Conservation (phyloP, 2,113 vertebrate genomes). For the Melanocharis versteri region DNA sequence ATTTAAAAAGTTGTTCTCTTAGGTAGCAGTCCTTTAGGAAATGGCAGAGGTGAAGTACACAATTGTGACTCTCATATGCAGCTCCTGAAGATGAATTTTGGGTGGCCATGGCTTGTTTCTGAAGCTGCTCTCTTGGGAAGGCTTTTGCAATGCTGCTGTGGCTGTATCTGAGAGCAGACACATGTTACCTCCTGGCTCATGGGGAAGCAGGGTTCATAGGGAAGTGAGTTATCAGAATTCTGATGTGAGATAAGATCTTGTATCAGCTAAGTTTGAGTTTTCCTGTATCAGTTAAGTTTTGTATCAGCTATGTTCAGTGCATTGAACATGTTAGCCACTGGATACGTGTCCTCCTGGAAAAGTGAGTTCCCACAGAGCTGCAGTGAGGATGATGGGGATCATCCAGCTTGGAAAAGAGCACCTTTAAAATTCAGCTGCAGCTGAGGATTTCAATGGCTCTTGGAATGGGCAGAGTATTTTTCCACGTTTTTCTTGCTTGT, state of each 20-base stretch:
- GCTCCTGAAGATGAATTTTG: rapidly evolving
- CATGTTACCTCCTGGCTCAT: rapidly evolving
- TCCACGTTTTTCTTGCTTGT: not conserved
- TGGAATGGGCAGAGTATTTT: not conserved
- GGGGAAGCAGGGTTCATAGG: not conserved
- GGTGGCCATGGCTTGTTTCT: not conserved
- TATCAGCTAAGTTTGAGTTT: not conserved
- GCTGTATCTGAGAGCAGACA: not conserved
- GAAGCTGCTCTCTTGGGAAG: not conserved
- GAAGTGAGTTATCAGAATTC: not conserved
- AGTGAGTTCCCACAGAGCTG: not conserved
- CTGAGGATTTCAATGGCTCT: not conserved
- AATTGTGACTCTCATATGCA: not conserved
- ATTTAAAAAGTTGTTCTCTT: not conserved
- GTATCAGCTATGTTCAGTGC: not conserved
- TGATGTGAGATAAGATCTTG: rapidly evolving
- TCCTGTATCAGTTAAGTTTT: rapidly evolving
- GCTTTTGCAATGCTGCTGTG: not conserved
- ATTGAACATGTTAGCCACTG: not conserved
- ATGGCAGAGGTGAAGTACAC: rapidly evolving
- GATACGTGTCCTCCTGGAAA: not conserved
- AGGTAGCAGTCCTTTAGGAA: not conserved
- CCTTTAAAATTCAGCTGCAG: rapidly evolving
- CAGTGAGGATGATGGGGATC: not conserved
- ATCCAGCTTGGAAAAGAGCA: not conserved